Base-by-base conservation (phyloP, 2,888 invertebrate species). In the Drosophila picticornis region DNA sequence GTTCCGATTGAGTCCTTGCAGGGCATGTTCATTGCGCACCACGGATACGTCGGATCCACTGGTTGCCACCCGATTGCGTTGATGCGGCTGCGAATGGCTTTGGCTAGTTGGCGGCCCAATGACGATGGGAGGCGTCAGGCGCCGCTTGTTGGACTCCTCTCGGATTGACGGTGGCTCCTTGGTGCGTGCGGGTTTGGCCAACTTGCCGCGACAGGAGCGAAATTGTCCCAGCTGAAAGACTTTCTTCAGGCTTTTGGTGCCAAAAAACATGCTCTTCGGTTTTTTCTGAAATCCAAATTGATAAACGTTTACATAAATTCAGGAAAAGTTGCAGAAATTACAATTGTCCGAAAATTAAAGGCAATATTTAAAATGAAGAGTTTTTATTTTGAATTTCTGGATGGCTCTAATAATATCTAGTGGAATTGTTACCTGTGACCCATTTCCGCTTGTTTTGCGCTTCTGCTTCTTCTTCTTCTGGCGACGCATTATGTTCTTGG, bases 401-500 rank as follows among this genome's bases (percentile, higher is more conserved):
- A 16, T 16, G 16, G 9, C 9, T 25, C 16, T 16, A 16, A 27
- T 46, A 1, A 46, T 16, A 16, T 25, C 16, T 16, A 4, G 9
- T 25, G 46, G 22, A 46, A 16, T 9, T 4, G 16, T 51, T 72
- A 92, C 91, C 83, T 92, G 91, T 9, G 91, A 82, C 9, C 82
- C 78, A 59, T 50, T 83, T 3, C 83, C 50, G 58, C 80, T 87
- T 75, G 94, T 94, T 66, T 94, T 95, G 69, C 91, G 90, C 60
- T 94, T 93, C 60, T 95, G 91, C 75, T 95, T 94, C 90, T 96
- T 96, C 91, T 96, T 96, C 91, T 96, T 96, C 84, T 97, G 97
- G 63, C 97, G 95, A 72, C 96, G 95, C 97, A 98, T 98, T 75
- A 98, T 98, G 72, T 96, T 96, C 93, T 98, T 98, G 77, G 97